phyloP scores from a whole-genome alignment of 2,888 invertebrate species.

The Branchinecta sandiegonensis region DNA sequence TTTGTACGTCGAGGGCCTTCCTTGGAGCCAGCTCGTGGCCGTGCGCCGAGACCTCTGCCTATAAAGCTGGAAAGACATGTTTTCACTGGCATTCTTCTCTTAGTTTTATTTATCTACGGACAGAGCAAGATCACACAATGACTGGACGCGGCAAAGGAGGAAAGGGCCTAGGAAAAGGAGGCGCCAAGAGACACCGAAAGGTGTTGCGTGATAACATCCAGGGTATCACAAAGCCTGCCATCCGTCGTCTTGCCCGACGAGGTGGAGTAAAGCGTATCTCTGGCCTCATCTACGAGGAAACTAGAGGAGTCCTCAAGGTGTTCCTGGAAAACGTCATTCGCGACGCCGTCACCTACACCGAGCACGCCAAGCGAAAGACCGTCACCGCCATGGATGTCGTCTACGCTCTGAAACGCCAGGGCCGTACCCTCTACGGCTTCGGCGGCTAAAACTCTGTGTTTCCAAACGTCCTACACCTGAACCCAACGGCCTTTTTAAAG shows the following conservation, averaged over 20 bases:
- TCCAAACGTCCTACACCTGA: too few species aligned
- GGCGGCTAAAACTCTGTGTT: slow-evolving; percentile 29
- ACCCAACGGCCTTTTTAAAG: too few species aligned
- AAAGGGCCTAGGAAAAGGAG: slow-evolving; percentile 62
- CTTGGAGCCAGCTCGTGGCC: too few species aligned
- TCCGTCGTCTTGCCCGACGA: slow-evolving; percentile 49
- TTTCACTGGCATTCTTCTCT: too few species aligned
- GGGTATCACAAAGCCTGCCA: slow-evolving; percentile 61
- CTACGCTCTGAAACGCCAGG: slow-evolving; percentile 68
- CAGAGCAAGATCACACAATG: too few species aligned
- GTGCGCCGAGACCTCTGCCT: too few species aligned
- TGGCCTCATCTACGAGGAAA: slow-evolving; percentile 63
- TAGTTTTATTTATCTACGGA: too few species aligned
- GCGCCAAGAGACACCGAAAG: slow-evolving; percentile 68
- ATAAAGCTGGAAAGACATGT: too few species aligned
- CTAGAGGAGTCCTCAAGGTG: slow-evolving; percentile 58
- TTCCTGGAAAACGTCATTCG: slow-evolving; percentile 70
- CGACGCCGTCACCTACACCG: slow-evolving; percentile 69
- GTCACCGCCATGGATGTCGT: slow-evolving; percentile 82
- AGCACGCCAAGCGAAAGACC: slow-evolving; percentile 73
- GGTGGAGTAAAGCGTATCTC: slow-evolving; percentile 50
- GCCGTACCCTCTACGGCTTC: slow-evolving; percentile 64
- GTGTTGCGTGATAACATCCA: slow-evolving; percentile 63
- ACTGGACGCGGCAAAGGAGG: slow-evolving; percentile 44
- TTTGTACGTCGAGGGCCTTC: too few species aligned